Base-by-base conservation (phyloP, 2,113 vertebrate species). In the Thunnus maccoyii region DNA sequence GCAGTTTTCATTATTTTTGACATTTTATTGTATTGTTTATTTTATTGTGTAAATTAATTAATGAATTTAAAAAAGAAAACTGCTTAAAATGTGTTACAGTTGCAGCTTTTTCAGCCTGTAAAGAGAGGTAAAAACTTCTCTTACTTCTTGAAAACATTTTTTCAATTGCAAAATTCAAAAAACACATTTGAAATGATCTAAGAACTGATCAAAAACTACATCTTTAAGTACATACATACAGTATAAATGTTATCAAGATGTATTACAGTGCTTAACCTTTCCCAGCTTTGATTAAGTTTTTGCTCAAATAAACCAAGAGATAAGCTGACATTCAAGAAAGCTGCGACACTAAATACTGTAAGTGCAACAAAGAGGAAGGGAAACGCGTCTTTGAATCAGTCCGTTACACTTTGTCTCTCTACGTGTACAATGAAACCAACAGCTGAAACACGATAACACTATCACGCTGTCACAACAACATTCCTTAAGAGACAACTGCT, bases 401-500 rank as follows among this genome's bases (percentile, higher is more conserved):
- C 32, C 1, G 5, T 52, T 57, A 15, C 58, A 78, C 58, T 70
- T 17, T 12, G 3, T 2, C 55, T 36, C 9, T 52, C 11, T 44
- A 3, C 0, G 2, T 51, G 52, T 20, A 17, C 18, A 20, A 22
- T n/a, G 25, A 80, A 85, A 81, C 51, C 41, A 58, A 41, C 36
- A 69, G 48, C 57, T 81, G 55, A 56, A 47, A n/a, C 18, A 63
- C 13, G 36, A 65, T 32, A 27, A 58, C 17, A 18, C 57, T 7
- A 30, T 66, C 16, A n/a, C 25, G 27, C 22, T 25, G 22, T 70
- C 71, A 65, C 22, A 58, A 30, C 2, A 62, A 17, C 72, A 73
- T 58, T 65, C 55, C n/a, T 63, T 46, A 30, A 25, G 68, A 69
- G 44, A 68, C 55, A 36, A 76, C 69, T 83, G 62, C 41, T 3